Evolutionary conservation across 2,888 invertebrate genomes (phyloP), one percentile per base, ranked within the genome.

Genomic region (Lithophane ornitopus): DNA sequence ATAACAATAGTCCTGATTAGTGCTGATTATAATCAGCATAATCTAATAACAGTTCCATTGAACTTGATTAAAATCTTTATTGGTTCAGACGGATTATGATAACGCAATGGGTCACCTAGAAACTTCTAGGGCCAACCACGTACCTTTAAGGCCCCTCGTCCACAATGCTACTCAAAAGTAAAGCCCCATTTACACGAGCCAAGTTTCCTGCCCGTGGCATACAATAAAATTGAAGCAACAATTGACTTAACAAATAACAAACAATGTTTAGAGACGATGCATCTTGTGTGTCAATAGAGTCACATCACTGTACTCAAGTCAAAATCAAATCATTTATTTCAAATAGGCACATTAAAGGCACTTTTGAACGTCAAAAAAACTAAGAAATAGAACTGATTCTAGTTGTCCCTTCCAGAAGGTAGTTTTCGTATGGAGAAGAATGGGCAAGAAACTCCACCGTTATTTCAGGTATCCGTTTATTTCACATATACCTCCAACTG

Each of bases 41-140:
- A 63, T 52, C 26, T 26, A 63, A 34, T 52, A 16, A 39, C 68
- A 59, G 76, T 26, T 52, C 39, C 14, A 41, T 14, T 77, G 28
- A 79, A 62, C 19, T 79, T 54, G 46, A 78, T 78, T 49, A 49
- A 9, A 61, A 56, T 49, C 54, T 26, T 63, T 56, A 73, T 49
- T 26, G 11, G n/a, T 19, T n/a, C 28, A n/a, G 34, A n/a, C 8
- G 26, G 46, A 49, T 62, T 73, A 73, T 19, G 80, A 78, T 78
- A 73, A 49, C 6, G 41, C 14, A 49, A 1, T 63, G n/a, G 77
- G 56, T 80, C 22, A 63, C 74, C 46, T 63, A 44, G 7, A 80
- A 62, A 73, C 28, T 56, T 49, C 3, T n/a, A 49, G 46, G 34
- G 19, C 14, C 39, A 56, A 34, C 4, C 16, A 4, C 3, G 4